Evolutionary conservation across 2,113 vertebrate species (phyloP), one percentile per base, ranked within the genome.

Genomic region (Carassius auratus): DNA sequence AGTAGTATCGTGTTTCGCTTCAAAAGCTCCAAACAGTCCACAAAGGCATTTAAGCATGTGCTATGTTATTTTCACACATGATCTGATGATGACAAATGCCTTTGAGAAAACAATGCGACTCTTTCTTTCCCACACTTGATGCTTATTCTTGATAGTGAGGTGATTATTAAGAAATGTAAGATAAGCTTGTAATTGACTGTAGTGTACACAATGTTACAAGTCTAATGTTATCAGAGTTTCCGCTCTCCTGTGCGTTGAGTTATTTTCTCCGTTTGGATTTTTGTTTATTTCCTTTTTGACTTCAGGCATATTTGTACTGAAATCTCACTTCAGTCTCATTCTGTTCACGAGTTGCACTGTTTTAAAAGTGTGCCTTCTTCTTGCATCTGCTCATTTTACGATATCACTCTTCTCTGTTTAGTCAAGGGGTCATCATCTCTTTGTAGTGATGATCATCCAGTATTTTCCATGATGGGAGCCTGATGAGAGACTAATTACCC

Each of bases 381-480:
- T 80, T 62, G 36, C 26, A 33, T 74, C 5, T 5, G 5, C 8
- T 57, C 8, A 14, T 55, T 23, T 42, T 78, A 19, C 12, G 36
- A 61, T 77, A 36, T 84, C 45, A 64, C 42, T 64, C 12, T 68
- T 52, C 73, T 82, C 76, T 93, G 92, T 94, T 92, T 93, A 91
- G 91, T 91, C 93, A 92, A 73, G 45, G 83, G 45, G 81, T 89
- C 90, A 87, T 84, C 69, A 88, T 91, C 91, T 80, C 88, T 90
- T 89, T 89, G 88, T 85, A 84, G 86, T 91, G 92, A 93, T 92
- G 87, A 92, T 93, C 90, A 90, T 75, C 88, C 86, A 92, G 90
- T 91, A 88, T 87, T 90, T 93, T 91, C 88, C 86, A 57, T 26
- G 66, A 83, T 73, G 81, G 36, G 68, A 88, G 77, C 59, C 87